Base-by-base conservation (phyloP, 2,113 vertebrate species). In the Pyxicephalus adspersus region DNA sequence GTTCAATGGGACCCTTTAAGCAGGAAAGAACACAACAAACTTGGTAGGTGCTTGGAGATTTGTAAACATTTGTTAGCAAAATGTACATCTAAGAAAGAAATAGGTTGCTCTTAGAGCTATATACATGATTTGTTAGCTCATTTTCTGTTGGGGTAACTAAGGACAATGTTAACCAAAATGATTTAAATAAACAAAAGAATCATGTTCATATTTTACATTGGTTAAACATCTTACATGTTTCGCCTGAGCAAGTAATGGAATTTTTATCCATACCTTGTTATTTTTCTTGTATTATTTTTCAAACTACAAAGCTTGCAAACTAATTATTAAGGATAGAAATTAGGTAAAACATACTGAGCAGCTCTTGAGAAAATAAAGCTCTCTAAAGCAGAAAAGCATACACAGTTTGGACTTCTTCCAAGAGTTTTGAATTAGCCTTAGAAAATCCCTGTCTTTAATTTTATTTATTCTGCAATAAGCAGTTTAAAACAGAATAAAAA, bases 141-240 rank as follows among this genome's bases (percentile, higher is more conserved):
- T 25, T n/a, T 68, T 50, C 34, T 50, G n/a, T 50, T 25, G 13
- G 38, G 25, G 22, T 51, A 51, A 68, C 18, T 25, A 7, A 68
- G 66, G 34, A 51, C 22, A 50, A 68, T 23, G 51, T 68, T 68
- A 51, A 8, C 66, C 38, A 68, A 51, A 68, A 22, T 3, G 4
- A 22, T 51, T 22, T 50, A n/a, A 67, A 67, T 67, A 45, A 38
- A 38, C 34, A 67, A 67, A 67, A 67, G 13, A 67, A 67, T 67
- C 19, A 67, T 67, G 65, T 50, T 67, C 9, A 38, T 50, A 23
- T 67, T 67, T 67, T 67, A 67, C 29, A 23, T 15, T 68, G 51
- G 38, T 51, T 68, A 51, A 25, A 51, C 25, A 67, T 20, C 50
- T 50, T 68, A 68, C 66, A 68, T 16, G 5, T 23, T 38, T 45